Base-by-base conservation (phyloP, 2,888 invertebrate species). In the Doris montereyensis region DNA sequence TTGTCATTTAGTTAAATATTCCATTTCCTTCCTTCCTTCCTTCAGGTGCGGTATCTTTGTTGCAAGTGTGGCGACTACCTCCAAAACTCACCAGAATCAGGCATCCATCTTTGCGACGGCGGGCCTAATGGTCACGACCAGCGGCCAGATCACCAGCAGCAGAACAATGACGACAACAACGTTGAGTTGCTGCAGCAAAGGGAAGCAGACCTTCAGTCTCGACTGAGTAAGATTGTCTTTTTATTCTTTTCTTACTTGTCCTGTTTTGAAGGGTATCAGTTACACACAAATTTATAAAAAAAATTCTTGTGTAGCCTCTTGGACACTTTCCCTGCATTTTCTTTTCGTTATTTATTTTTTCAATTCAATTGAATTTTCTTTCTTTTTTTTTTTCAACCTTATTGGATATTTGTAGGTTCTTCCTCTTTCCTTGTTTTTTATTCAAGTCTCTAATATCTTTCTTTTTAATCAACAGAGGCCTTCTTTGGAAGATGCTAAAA, bases 21-120 rank as follows among this genome's bases (percentile, higher is more conserved):
- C n/a, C n/a, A n/a, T n/a, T n/a, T n/a, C n/a, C n/a, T n/a, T n/a
- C n/a, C n/a, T n/a, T n/a, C n/a, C n/a, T n/a, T n/a, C n/a, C n/a
- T n/a, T n/a, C 71, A 81, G 79, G 70, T 83, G 80, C 75, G 80
- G 76, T 85, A 87, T 65, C 76, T 82, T 60, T 88, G 88, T 75
- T 88, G 86, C 79, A 85, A 87, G 65, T 88, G 88, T 80, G 86
- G 87, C 3, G 88, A 88, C 75, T 81, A 79, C 24, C 80, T 88
- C 35, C 88, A 88, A 84, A 88, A 88, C 78, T 87, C 85, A 57
- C 83, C 84, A 4, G 86, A 88, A 72, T 83, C 83, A 0, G 88
- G 88, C 0, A 84, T 88, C 0, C 88, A 88, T 76, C 76, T 88
- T 58, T 88, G 88, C 84, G 86, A 87, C 77, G 88, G 86, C 3